A percentile compares a stretch with the other conserved stretches of the same genome.
These are phyloP conservation scores for Drosophila cardini DNA, from an alignment of 1,140 invertebrate species.

Conservation along the genomic window DNA sequence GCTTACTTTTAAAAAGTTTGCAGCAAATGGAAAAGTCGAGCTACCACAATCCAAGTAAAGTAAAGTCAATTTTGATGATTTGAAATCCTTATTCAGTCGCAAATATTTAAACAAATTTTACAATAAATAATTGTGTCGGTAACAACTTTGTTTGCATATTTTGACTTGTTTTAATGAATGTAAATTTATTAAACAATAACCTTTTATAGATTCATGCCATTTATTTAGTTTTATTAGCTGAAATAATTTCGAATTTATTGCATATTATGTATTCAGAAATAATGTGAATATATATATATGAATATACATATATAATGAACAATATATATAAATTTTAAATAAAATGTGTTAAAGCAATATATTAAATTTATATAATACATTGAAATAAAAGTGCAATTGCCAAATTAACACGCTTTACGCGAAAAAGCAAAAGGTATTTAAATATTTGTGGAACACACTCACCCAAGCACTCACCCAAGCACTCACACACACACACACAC, in stretches of 20 bases:
- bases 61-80: not conserved
- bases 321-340: no score
- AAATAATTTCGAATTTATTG: not conserved
- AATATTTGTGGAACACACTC: constrained; percentile 45
- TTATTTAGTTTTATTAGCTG: not conserved
- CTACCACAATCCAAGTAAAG: not conserved
- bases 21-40: not conserved
- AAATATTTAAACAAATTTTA: not conserved
- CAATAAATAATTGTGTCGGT: not conserved
- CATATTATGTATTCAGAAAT: not conserved
- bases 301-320: no score
- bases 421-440: constrained; percentile 41
- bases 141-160: not conserved
- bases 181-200: not conserved
- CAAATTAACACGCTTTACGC: constrained; percentile 28
- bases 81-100: not conserved
- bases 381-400: constrained; percentile 15
- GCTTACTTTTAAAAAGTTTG: constrained; percentile 8
- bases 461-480: no score
- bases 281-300: no score
- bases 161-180: not conserved
- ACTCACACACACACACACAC: constrained; percentile 14
- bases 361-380: not conserved
- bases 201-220: not conserved
- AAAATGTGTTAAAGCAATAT: not conserved